Base-by-base conservation (phyloP, 1,140 invertebrate genomes). In the Drosophila micromelanica region DNA sequence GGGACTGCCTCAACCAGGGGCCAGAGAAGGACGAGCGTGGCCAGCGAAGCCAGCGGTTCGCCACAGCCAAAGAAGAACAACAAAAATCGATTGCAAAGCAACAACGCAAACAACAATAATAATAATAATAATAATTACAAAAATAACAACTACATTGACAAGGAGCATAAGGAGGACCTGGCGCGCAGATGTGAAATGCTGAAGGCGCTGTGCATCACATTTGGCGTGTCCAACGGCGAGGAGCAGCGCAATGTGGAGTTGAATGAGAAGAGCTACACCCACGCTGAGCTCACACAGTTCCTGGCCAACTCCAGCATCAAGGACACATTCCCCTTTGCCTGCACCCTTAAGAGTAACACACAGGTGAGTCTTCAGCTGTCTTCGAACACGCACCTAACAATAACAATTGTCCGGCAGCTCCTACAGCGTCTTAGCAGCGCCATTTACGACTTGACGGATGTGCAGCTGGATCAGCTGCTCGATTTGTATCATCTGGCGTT, bases 391-490 rank as follows among this genome's bases (percentile, higher is more conserved):
- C 9, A 30, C 6, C n/a, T 49, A 8, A 51, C 11, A 30, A 51
- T 15, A 30, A n/a, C 15, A n/a, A 0, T 27, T 40, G 2, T 2
- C 6, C 46, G 55, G 1, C 37, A 73, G 55, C 35, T 60, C 1
- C 8, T 73, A 0, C 46, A 35, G 23, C 13, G 15, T 6, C 11
- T 68, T 0, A 46, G 5, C 30, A 7, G 5, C 3, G 8, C 2
- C 2, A 32, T 54, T 0, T 13, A 27, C 11, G 11, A 20, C 0
- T 9, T 73, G 35, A 9, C 23, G 6, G 5, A 12, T 0, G 15
- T 73, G 7, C 40, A 46, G n/a, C 15, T 68, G 17, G 49, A 46
- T 13, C 8, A 73, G 40, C 55, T 73, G 15, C 12, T 73, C 11
- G 70, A 73, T 52, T 35, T 55, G 2, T 60, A 55, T 17, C 56